Percentiles rank a stretch among this genome's conserved stretches.
These are phyloP conservation scores for Tetrax tetrax DNA, from an alignment of 2,113 vertebrate genomes.

Conservation along the genomic window DNA sequence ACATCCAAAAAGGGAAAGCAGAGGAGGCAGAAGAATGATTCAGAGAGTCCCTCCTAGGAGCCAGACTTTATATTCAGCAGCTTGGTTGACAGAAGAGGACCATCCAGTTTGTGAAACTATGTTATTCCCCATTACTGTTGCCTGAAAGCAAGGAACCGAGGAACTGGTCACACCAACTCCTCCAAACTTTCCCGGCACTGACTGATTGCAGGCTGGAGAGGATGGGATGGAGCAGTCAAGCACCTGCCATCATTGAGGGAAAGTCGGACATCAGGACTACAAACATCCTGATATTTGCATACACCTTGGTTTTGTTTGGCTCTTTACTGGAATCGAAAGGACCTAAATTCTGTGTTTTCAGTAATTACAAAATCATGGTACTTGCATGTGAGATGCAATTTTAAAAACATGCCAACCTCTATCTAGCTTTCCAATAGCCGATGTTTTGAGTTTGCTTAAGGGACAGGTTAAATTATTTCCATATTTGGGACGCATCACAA, in stretches of 20 bases:
- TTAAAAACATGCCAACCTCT: not conserved
- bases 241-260: not conserved
- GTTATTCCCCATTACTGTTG: not conserved
- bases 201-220: not conserved
- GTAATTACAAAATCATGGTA: not conserved
- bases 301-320: not conserved
- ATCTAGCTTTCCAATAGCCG: not conserved
- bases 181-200: not conserved
- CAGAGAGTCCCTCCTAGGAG: constrained; percentile 38
- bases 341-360: not conserved
- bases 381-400: not conserved
- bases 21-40: constrained; percentile 60
- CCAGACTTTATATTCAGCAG: constrained; percentile 1
- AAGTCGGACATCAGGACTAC: not conserved
- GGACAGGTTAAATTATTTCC: not conserved
- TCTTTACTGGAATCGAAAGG: not conserved
- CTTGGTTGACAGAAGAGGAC: not conserved
- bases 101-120: not conserved
- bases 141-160: not conserved
- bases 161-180: not conserved
- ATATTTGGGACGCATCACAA: not conserved
- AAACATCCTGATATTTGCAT: not conserved
- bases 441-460: not conserved
- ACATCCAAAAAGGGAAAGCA: constrained; percentile 51
- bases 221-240: not conserved